phyloP scores from a whole-genome alignment of 1,140 invertebrate genomes.

The Meloidogyne exigua region DNA sequence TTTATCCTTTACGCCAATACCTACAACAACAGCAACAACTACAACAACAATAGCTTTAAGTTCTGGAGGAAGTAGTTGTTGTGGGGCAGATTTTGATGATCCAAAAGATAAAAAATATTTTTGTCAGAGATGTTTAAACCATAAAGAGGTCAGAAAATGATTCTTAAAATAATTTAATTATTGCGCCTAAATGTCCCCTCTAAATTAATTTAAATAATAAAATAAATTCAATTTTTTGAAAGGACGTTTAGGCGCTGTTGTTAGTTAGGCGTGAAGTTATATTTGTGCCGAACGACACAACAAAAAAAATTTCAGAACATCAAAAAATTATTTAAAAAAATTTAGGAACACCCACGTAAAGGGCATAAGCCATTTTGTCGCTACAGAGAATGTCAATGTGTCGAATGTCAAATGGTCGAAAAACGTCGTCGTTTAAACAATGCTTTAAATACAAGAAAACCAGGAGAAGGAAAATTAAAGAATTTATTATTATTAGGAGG shows the following conservation, averaged over 20 bases:
- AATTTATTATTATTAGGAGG: background rate
- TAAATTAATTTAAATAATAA: too few relatives aligned
- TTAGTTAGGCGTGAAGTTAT: too few relatives aligned
- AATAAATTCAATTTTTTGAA: background rate
- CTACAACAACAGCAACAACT: too few relatives aligned
- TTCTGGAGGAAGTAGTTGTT: conserved; percentile 8
- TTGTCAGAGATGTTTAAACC: conserved; percentile 52
- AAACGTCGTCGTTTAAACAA: conserved; percentile 50
- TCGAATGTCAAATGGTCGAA: conserved; percentile 51
- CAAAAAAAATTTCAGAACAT: background rate
- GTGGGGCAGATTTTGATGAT: background rate
- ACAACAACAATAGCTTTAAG: background rate
- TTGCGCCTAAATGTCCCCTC: too few relatives aligned
- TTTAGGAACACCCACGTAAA: conserved; percentile 47
- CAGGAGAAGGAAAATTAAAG: conserved; percentile 17
- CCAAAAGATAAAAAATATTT: conserved; percentile 45
- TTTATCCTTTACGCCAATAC: conserved; percentile 34
- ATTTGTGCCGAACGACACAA: too few relatives aligned
- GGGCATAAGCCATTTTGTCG: conserved; percentile 51
- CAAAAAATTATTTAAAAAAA: background rate
- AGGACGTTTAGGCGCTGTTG: too few relatives aligned
- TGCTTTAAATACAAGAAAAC: conserved; percentile 42
- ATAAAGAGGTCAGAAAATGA: conserved; percentile 14
- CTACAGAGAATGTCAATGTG: conserved; percentile 42
- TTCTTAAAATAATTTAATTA: background rate